Base-by-base conservation (phyloP, 1,140 invertebrate genomes). In the Trichonephila clavipes region DNA sequence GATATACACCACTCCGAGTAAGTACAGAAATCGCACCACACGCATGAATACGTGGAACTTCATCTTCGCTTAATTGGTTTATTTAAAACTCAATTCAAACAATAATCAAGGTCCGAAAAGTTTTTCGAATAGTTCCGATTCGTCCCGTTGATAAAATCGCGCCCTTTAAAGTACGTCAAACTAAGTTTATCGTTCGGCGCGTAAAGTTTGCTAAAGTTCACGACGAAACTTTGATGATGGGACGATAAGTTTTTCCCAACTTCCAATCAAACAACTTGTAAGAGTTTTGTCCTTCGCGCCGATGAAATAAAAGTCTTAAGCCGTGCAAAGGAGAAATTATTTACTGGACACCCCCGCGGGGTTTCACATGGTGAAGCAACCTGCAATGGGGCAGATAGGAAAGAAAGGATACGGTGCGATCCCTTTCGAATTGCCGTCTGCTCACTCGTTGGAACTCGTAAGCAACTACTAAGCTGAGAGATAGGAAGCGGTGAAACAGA, bases 301-400 rank as follows among this genome's bases (percentile, higher is more conserved):
- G 58, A 59, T 24, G 10, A 24, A 34, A n/a, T 12, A 16, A 24
- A 85, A n/a, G 51, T 85, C 44, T 2, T 24, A 18, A 85, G n/a
- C 21, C 18, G 59, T 21, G 34, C 34, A 2, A 19, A 69, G 66
- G 21, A 69, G 85, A 87, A 62, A 62, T 66, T 59, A 24, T 66
- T 88, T 21, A 18, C 21, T 82, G 4, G 2, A 6, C 12, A 18
- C 14, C 44, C 40, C 24, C n/a, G 40, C 58, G n/a, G 5, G 24
- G 51, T 83, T 51, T 87, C 91, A 87, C 91, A 92, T 86, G 64
- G 62, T 40, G 91, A 24, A 19, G 1, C 19, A 14, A 18, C n/a
- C 64, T 58, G 21, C 34, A 34, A 8, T 40, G 62, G 21, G 19
- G 24, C n/a, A 18, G n/a, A 83, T 64, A 40, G 61, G 69, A 59